Conservation (phyloP, 2,113 vertebrate species). For the Petaurus breviceps region DNA sequence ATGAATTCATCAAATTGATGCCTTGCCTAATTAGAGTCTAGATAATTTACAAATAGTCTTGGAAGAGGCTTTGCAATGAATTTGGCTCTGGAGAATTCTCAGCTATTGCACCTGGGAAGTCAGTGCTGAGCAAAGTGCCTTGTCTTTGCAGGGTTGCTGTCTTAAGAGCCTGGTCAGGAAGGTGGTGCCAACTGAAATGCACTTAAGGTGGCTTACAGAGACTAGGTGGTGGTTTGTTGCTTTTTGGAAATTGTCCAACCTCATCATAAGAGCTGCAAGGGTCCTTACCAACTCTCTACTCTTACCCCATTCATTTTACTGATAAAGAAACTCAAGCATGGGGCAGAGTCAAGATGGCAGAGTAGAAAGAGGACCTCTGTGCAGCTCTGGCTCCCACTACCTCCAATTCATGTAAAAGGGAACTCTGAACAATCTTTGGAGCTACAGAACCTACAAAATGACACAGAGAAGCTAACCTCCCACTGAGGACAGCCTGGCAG, state of each 20-base stretch:
- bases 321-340: background rate
- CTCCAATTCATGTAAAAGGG: too few relatives aligned
- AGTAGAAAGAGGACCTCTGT: too few relatives aligned
- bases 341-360: too few relatives aligned
- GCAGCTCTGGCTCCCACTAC: too few relatives aligned
- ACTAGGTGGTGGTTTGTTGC: background rate
- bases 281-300: background rate
- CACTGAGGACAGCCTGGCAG: too few relatives aligned
- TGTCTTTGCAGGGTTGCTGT: background rate
- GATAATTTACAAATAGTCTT: background rate
- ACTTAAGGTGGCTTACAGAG: background rate
- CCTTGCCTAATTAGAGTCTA: background rate
- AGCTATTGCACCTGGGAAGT: background rate
- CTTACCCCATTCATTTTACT: background rate
- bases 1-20: background rate
- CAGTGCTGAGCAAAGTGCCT: background rate
- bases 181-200: background rate
- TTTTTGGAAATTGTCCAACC: background rate
- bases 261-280: background rate
- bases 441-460: too few relatives aligned
- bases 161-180: background rate
- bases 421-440: too few relatives aligned
- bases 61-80: background rate
- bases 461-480: too few relatives aligned
- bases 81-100: background rate